A percentile compares a stretch with the other conserved stretches of the same genome.
Evolutionary conservation across 2,888 invertebrate genomes (phyloP).

Genomic region (Standfussiana lucernea): DNA sequence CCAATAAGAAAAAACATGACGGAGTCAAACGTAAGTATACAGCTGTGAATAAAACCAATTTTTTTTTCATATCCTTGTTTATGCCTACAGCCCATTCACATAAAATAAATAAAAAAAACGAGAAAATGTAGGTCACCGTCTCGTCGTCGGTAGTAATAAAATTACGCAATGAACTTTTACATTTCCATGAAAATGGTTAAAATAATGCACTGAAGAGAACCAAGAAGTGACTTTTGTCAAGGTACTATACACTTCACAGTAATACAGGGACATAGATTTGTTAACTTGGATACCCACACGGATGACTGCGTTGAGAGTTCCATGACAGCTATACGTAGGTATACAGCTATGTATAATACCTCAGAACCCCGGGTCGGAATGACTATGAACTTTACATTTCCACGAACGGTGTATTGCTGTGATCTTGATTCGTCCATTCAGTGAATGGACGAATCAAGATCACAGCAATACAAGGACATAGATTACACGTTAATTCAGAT

Average conservation of each 20-base stretch:
- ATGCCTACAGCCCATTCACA: background rate
- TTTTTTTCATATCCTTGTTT: background rate
- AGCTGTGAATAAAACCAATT: background rate
- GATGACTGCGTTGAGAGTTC: background rate
- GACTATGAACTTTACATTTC: constrained; percentile 4
- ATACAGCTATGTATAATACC: background rate
- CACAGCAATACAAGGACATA: constrained; percentile 21
- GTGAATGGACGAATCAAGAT: background rate
- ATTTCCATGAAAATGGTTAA: background rate
- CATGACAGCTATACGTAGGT: background rate
- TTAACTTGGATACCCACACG: background rate
- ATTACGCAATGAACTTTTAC: background rate
- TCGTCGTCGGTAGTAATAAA: background rate
- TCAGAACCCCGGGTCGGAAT: background rate
- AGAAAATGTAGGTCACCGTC: background rate
- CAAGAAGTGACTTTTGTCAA: background rate
- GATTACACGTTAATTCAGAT: constrained; percentile 38
- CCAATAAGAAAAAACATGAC: background rate
- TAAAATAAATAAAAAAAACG: background rate
- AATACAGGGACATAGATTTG: background rate
- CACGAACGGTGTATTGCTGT: constrained; percentile 6
- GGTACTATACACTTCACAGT: background rate
- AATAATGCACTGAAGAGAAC: background rate
- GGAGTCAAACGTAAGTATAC: background rate
- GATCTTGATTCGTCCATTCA: no score